A percentile compares a stretch with the other conserved stretches of the same genome.
These are phyloP conservation scores for Rhinogobius similis DNA, from an alignment of 2,113 vertebrate genomes.

Conservation along the genomic window DNA sequence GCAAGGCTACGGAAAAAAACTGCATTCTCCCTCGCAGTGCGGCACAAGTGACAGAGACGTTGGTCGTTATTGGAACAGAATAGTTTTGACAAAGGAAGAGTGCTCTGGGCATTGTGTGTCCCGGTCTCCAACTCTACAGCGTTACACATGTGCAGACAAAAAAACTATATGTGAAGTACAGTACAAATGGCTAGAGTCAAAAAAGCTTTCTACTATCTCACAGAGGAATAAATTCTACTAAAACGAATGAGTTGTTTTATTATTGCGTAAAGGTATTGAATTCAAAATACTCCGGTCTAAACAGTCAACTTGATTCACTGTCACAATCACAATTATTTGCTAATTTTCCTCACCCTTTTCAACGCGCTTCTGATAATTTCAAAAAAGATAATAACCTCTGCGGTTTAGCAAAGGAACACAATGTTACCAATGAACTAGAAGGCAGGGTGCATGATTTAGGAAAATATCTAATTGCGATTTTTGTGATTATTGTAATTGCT, in stretches of 20 bases:
- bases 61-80: constrained; percentile 20
- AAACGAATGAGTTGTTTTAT: neutral
- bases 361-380: neutral
- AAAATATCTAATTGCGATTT: too few species aligned
- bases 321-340: too few species aligned
- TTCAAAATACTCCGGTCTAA: neutral
- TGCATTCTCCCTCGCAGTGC: neutral
- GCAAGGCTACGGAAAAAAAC: constrained; percentile 15
- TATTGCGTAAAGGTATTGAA: neutral
- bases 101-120: neutral
- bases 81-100: constrained; percentile 15
- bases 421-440: too few species aligned
- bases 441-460: too few species aligned
- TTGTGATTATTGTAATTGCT: too few species aligned
- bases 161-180: neutral
- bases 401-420: too few species aligned
- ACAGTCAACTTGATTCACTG: too few species aligned
- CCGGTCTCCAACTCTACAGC: constrained; percentile 1
- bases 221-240: neutral
- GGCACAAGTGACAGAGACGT: constrained; percentile 19
- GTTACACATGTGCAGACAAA: constrained; percentile 3
- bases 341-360: too few species aligned
- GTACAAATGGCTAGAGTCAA: neutral
- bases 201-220: neutral
- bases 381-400: neutral